A percentile compares a stretch with the other conserved stretches of the same genome.
These are phyloP conservation scores for Brachionus manjavacas DNA, from an alignment of 1,140 invertebrate species.

Conservation along the genomic window DNA sequence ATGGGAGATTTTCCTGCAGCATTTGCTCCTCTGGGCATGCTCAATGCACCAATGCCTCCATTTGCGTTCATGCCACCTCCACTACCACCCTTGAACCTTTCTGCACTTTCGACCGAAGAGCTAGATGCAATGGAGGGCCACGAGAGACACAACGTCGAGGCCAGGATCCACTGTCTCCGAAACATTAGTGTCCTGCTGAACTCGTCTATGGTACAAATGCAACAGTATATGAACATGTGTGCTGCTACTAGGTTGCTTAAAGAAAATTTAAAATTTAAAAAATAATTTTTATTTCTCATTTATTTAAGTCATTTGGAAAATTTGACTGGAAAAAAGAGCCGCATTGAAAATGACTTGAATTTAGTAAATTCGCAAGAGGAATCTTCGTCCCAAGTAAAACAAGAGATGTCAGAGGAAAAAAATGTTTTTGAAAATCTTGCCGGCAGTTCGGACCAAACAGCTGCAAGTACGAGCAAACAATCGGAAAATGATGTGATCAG, in stretches of 20 bases:
- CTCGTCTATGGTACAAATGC: conserved; percentile 78
- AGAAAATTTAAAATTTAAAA: background rate
- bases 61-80: conserved; percentile 44
- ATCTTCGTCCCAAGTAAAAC: background rate
- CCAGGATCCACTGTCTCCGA: conserved; percentile 74
- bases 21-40: background rate
- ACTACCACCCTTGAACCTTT: conserved; percentile 64
- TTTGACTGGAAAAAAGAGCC: background rate
- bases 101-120: conserved; percentile 73
- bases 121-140: conserved; percentile 76
- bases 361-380: background rate
- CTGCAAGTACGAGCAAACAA: background rate
- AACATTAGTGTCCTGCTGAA: conserved; percentile 82
- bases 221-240: conserved; percentile 70
- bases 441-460: background rate
- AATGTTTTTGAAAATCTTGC: conserved; percentile 2
- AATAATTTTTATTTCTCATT: background rate
- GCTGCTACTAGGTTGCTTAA: conserved; percentile 17
- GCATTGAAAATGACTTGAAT: background rate
- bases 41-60: background rate
- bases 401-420: background rate
- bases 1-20: background rate
- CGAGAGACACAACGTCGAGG: conserved; percentile 77
- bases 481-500: background rate
- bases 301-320: conserved; percentile 42